Conservation (phyloP, 2,113 vertebrate species). For the Trinectes maculatus region DNA sequence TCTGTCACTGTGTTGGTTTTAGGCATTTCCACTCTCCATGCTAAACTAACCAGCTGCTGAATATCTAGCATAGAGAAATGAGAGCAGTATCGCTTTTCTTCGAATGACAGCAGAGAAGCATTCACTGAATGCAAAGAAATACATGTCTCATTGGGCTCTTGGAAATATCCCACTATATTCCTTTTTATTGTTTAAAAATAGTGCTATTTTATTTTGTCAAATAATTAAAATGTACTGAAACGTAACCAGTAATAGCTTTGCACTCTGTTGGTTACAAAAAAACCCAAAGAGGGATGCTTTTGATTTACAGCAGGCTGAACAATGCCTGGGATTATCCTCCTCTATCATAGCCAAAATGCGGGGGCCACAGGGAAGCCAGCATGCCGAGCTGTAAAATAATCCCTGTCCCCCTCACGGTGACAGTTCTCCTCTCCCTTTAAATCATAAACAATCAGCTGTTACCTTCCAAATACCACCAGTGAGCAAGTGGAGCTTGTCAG, state of each 20-base stretch:
- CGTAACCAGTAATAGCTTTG: not conserved
- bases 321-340: not conserved
- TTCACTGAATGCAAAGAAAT: no score
- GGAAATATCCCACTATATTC: no score
- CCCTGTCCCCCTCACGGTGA: not conserved
- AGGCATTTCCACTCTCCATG: not conserved
- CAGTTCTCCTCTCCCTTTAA: constrained; percentile 9
- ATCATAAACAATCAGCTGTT: constrained; percentile 14
- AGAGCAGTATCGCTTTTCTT: not conserved
- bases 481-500: constrained; percentile 16
- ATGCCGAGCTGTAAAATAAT: not conserved
- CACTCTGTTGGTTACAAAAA: not conserved
- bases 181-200: not conserved
- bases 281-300: not conserved
- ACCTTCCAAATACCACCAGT: constrained; percentile 3
- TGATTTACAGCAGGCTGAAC: not conserved
- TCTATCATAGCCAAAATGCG: not conserved
- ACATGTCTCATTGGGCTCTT: no score
- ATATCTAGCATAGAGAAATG: not conserved
- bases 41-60: not conserved
- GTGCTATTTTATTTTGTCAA: not conserved
- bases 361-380: not conserved
- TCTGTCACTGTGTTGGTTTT: constrained; percentile 30
- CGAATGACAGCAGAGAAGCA: not conserved
- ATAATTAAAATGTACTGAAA: not conserved